Evolutionary conservation across 53 echinoderm and acorn worm genomes (phyloP), one percentile per base, ranked within the genome.

Genomic region (Patiria pectinifera): DNA sequence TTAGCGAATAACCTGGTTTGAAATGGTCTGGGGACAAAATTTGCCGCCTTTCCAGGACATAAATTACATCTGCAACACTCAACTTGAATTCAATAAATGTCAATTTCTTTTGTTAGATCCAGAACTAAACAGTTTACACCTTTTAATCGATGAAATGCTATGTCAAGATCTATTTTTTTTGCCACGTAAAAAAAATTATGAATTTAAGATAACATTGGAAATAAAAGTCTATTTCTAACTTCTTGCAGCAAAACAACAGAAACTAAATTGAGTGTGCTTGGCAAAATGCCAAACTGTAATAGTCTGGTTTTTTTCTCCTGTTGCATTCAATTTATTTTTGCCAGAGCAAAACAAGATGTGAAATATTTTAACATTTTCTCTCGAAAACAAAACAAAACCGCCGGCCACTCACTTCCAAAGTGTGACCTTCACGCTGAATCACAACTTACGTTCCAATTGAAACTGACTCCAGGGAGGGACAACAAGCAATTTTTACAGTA

Each of bases 1-100:
- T 85, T 85, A 69, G 85, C 45, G 85, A 43, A 45, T 85, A 85
- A 66, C 85, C 85, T 85, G 45, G 66, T 85, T 85, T 70, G 35
- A 85, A 85, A 69, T 14, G 85, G 45, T 69, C 85, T 35, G 69
- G 85, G 85, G 85, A 85, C 69, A 14, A 13, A 11, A 4, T 45
- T 79, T 11, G 19, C 79, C 10, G 79, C 79, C 43, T 44, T 45
- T 74, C 19, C 10, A 9, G 21, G 19, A 24, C 22, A 22, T n/a
- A 22, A 23, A 74, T 74, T 66, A 66, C 66, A 16, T 6, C 66
- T 3, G 19, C 66, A 66, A 18, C 66, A 15, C 19, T 66, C 66
- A 66, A 18, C 66, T 66, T 66, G 66, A 66, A 66, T 66, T 18
- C 66, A 66, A 15, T 16, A 14, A 66, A 16, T 14, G 66, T 66